Evolutionary conservation across 2,888 invertebrate genomes (phyloP).

Genomic region (Orthonychiurus folsomi): DNA sequence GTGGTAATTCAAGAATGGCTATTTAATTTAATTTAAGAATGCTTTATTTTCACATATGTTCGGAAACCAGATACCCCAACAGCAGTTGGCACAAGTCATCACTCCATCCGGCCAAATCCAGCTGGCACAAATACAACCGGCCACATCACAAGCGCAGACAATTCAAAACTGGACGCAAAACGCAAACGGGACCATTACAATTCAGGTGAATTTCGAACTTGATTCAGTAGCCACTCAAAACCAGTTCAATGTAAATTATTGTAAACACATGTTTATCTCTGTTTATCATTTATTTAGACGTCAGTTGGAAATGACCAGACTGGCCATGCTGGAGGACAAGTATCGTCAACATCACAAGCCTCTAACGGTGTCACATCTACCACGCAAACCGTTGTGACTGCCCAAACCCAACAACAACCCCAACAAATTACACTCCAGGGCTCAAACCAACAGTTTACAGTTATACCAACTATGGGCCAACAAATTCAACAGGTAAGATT

Average conservation of each 20-base stretch:
- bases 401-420: conserved; percentile 40
- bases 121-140: conserved; percentile 59
- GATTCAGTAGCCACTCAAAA: background rate
- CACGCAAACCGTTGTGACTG: conserved; percentile 41
- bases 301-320: conserved; percentile 7
- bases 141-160: conserved; percentile 32
- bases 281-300: background rate
- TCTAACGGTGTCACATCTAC: conserved; percentile 41
- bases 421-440: conserved; percentile 42
- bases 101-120: conserved; percentile 82
- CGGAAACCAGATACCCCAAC: conserved; percentile 47
- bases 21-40: background rate
- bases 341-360: conserved; percentile 40
- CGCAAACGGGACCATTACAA: conserved; percentile 40
- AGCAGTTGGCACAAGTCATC: conserved; percentile 70
- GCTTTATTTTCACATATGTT: too few species aligned
- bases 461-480: conserved; percentile 60
- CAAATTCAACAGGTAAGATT: conserved; percentile 29
- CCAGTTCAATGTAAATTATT: background rate
- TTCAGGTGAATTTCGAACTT: conserved; percentile 23
- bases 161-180: conserved; percentile 36
- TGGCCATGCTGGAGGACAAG: conserved; percentile 42
- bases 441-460: conserved; percentile 76
- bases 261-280: background rate
- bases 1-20: background rate